Evolutionary conservation across 2,113 vertebrate genomes (phyloP).

Genomic region (Cricetomys ansorgei): DNA sequence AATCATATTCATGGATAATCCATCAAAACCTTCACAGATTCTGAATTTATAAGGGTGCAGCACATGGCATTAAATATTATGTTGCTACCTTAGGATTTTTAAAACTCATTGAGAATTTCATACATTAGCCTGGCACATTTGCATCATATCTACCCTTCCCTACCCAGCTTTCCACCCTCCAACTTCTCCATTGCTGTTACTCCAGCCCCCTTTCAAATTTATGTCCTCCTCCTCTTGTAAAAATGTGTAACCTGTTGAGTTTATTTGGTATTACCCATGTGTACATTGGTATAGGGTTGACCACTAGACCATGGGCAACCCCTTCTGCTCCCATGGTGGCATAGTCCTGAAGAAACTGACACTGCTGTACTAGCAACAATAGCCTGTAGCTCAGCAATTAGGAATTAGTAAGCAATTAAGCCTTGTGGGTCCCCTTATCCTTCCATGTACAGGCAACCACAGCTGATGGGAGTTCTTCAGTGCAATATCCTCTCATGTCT

Average conservation of each 20-base stretch:
- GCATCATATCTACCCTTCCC: not conserved
- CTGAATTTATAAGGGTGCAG: rapidly evolving
- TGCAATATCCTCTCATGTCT: too few relatives aligned
- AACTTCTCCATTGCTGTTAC: too few relatives aligned
- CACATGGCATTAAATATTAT: not conserved
- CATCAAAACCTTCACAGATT: not conserved
- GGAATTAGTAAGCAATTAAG: not conserved
- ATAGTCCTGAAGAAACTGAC: not conserved
- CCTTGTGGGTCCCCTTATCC: not conserved
- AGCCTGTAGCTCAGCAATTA: not conserved
- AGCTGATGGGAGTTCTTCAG: not conserved
- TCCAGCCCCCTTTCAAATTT: not conserved
- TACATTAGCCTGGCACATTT: not conserved
- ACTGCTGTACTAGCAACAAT: not conserved
- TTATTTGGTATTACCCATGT: too few relatives aligned
- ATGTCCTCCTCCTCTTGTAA: not conserved
- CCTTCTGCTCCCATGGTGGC: rapidly evolving
- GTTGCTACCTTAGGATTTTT: not conserved
- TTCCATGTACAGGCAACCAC: too few relatives aligned
- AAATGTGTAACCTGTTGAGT: not conserved
- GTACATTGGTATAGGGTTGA: not conserved
- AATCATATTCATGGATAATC: rapidly evolving
- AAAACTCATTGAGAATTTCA: not conserved
- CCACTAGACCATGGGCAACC: not conserved
- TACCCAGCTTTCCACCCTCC: not conserved